A percentile compares a stretch with the other conserved stretches of the same genome.
phyloP scores from a whole-genome alignment of 2,797 vertebrate genomes.

The Coregonus suidteri region DNA sequence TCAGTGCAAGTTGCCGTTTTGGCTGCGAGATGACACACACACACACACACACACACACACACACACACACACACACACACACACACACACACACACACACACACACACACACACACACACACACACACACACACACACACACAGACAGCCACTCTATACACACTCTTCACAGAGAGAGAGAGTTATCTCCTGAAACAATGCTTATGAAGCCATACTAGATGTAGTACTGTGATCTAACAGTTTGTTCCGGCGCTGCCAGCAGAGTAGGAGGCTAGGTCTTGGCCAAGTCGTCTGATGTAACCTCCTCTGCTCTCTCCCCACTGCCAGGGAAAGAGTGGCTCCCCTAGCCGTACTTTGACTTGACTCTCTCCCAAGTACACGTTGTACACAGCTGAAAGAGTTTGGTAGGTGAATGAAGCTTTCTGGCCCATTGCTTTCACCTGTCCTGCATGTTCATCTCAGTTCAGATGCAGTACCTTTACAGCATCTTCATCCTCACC shows the following conservation, averaged over 20 bases:
- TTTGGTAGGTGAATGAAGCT: background rate
- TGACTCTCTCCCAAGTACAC: background rate
- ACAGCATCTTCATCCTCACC: too few relatives aligned
- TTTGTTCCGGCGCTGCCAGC: constrained; percentile 67
- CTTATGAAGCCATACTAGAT: constrained; percentile 67
- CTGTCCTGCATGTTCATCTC: too few relatives aligned
- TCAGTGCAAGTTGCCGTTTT: constrained; percentile 40
- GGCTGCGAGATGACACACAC: constrained; percentile 20
- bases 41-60: constrained; percentile 20
- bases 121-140: too few relatives aligned
- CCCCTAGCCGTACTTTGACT: constrained; percentile 6
- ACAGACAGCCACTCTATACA: background rate
- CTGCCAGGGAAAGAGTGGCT: background rate
- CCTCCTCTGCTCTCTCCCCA: constrained; percentile 14
- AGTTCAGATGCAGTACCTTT: too few relatives aligned
- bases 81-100: background rate
- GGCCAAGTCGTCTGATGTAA: constrained; percentile 52
- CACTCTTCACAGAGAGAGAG: background rate
- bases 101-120: constrained; percentile 10
- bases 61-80: too few relatives aligned
- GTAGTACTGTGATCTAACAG: constrained; percentile 74
- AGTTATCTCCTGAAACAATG: constrained; percentile 73
- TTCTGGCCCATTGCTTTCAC: background rate
- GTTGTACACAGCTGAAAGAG: background rate
- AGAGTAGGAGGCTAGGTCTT: constrained; percentile 62